Evolutionary conservation across 2,797 vertebrate genomes (phyloP).

Genomic region (Morelia viridis): DNA sequence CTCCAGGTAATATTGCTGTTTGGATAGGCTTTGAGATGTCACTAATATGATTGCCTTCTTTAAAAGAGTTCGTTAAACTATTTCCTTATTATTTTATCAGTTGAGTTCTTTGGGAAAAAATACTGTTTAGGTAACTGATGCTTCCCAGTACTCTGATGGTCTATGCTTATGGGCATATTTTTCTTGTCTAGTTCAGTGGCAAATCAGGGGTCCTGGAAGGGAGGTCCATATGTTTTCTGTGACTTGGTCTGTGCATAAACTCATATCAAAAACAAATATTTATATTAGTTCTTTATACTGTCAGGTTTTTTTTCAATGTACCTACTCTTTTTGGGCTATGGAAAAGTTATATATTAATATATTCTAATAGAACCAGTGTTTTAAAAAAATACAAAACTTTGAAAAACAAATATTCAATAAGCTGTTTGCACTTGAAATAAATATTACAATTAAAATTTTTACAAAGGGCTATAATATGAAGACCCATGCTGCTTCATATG

Average conservation of each 20-base stretch:
- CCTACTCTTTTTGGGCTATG: neutral
- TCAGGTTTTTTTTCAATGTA: neutral
- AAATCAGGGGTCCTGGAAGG: neutral
- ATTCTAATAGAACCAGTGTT: neutral
- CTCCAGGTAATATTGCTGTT: slow-evolving; percentile 83
- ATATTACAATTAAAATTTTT: neutral
- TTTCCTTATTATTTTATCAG: neutral
- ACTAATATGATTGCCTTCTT: neutral
- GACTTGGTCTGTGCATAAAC: neutral
- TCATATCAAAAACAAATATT: neutral
- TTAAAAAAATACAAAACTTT: neutral
- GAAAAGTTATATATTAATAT: neutral
- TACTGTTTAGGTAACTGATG: neutral
- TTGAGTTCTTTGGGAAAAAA: neutral
- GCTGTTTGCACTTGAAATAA: neutral
- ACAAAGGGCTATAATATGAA: neutral
- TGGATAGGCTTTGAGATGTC: neutral
- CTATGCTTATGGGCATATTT: neutral
- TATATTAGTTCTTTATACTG: neutral
- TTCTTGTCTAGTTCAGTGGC: neutral
- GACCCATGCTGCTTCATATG: neutral
- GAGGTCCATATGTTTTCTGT: neutral
- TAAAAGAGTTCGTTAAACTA: neutral
- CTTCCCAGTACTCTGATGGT: neutral
- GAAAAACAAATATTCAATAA: neutral